Evolutionary conservation across 1,140 invertebrate genomes (phyloP).

Genomic region (Argopecten irradians): DNA sequence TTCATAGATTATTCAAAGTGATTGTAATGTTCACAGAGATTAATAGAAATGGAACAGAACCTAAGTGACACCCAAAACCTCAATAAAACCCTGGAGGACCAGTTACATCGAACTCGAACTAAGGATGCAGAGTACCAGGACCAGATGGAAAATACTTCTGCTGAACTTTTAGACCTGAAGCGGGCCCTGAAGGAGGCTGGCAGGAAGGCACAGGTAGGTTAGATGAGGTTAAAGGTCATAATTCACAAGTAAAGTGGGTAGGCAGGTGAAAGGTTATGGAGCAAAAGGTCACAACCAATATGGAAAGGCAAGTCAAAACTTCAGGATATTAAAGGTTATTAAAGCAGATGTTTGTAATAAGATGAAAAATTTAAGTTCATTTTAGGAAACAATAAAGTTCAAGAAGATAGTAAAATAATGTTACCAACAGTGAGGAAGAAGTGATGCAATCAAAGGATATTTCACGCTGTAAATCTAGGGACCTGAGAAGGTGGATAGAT

Average conservation of each 20-base stretch:
- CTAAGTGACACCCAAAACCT: constrained; percentile 62
- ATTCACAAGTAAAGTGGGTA: not conserved
- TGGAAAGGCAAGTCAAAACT: no score
- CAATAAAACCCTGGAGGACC: constrained; percentile 67
- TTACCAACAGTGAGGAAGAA: not conserved
- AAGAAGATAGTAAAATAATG: not conserved
- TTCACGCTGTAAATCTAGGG: no score
- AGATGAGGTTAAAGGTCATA: not conserved
- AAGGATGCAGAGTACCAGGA: constrained; percentile 64
- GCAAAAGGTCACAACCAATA: not conserved
- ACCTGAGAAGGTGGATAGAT: not conserved
- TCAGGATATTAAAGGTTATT: no score
- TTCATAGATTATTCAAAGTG: not conserved
- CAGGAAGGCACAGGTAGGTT: constrained; percentile 62
- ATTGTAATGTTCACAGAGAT: constrained; percentile 56
- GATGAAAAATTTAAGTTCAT: no score
- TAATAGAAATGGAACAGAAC: constrained; percentile 65
- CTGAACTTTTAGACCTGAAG: constrained; percentile 58
- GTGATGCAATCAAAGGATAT: not conserved
- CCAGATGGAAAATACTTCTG: constrained; percentile 56
- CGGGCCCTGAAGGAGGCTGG: constrained; percentile 61
- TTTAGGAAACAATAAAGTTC: no score
- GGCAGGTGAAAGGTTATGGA: no score
- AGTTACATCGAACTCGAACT: constrained; percentile 61
- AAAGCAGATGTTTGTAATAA: no score